phyloP scores from a whole-genome alignment of 2,113 vertebrate species.

The Phrynocephalus versicolor region DNA sequence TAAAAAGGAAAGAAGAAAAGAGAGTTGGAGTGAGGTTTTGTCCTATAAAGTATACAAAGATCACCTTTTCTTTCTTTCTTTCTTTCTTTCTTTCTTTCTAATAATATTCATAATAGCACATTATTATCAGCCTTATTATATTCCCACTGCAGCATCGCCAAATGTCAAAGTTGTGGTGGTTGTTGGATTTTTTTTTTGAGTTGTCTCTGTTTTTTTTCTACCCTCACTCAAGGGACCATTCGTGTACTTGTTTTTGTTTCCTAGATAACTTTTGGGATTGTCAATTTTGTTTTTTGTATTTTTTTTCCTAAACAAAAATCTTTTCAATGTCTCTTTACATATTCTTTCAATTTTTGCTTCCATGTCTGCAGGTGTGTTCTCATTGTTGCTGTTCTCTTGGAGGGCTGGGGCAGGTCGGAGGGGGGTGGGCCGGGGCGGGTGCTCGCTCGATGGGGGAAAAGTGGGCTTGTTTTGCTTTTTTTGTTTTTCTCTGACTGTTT shows the following conservation, averaged over 20 bases:
- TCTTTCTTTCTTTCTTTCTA: conserved; percentile 71
- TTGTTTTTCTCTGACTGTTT: neutral
- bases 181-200: conserved; percentile 71
- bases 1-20: conserved; percentile 49
- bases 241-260: conserved; percentile 8
- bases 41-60: conserved; percentile 84
- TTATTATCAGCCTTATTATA: conserved; percentile 56
- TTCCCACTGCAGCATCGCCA: conserved; percentile 74
- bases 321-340: conserved; percentile 60
- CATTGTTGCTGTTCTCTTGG: conserved; percentile 47
- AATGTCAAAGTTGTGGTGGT: conserved; percentile 78
- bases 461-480: neutral
- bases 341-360: conserved; percentile 50
- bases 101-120: conserved; percentile 20
- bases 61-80: conserved; percentile 83
- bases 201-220: conserved; percentile 28
- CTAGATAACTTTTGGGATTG: neutral
- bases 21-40: conserved; percentile 83
- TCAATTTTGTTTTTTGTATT: neutral
- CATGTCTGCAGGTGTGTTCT: conserved; percentile 63
- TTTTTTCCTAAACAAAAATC: neutral
- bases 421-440: conserved; percentile 7
- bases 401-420: conserved; percentile 38
- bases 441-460: conserved; percentile 26
- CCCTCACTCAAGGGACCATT: conserved; percentile 70